Evolutionary conservation across 2,113 vertebrate species (phyloP).

Genomic region (Pavo muticus): DNA sequence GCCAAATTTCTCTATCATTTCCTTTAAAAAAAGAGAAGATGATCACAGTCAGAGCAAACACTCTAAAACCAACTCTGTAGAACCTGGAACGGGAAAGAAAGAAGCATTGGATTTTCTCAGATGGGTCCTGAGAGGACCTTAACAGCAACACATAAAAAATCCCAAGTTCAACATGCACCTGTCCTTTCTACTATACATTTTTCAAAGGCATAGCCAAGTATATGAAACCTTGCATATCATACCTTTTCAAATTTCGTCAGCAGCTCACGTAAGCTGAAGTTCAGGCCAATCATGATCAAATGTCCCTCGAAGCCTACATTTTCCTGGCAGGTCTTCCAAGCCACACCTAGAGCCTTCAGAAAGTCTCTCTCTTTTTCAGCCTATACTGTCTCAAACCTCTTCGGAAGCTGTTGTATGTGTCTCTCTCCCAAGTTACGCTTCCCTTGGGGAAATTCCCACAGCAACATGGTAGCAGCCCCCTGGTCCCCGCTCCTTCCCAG

Average conservation of each 20-base stretch:
- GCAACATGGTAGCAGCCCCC: conserved; percentile 59
- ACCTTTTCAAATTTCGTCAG: conserved; percentile 96
- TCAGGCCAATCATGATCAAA: conserved; percentile 93
- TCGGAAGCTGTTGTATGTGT: not conserved
- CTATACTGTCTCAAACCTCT: conserved; percentile 68
- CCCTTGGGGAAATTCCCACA: conserved; percentile 4
- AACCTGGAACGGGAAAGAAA: not conserved
- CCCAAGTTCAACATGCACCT: not conserved
- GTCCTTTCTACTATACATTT: not conserved
- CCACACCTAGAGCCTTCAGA: conserved; percentile 52
- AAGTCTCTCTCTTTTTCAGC: conserved; percentile 23
- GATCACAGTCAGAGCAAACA: not conserved
- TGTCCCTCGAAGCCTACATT: conserved; percentile 79
- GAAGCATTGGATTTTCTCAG: not conserved
- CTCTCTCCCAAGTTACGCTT: conserved; percentile 60
- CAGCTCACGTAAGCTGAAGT: conserved; percentile 91
- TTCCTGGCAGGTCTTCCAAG: conserved; percentile 69
- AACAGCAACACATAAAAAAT: not conserved
- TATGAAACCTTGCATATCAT: conserved; percentile 64
- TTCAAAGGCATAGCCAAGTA: not conserved
- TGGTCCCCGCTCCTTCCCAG: conserved; percentile 3
- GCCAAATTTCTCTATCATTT: not conserved
- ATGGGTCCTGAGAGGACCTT: not conserved
- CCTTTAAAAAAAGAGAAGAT: not conserved
- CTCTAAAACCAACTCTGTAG: not conserved